Base-by-base conservation (phyloP, 2,113 vertebrate species). In the Herpailurus yagouaroundi region DNA sequence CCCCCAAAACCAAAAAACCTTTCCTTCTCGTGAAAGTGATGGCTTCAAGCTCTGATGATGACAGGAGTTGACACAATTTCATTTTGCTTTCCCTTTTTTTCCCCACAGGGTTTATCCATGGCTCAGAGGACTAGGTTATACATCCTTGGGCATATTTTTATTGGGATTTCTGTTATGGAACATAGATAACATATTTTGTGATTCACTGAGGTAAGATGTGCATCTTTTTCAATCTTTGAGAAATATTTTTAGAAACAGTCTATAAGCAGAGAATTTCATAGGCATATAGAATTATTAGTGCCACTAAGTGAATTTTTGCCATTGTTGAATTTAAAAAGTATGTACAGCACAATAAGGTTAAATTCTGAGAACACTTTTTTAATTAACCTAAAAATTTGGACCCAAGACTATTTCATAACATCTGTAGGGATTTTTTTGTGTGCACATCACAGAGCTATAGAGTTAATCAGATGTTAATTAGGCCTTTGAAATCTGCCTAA, bases 161-260 rank as follows among this genome's bases (percentile, higher is more conserved):
- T 98, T 99, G 96, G 99, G 99, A 68, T 99, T 99, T 98, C 95
- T 99, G 14, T 99, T 99, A 66, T 99, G 99, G 99, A 99, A 99
- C 96, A 98, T 99, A 84, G 99, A 99, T 99, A 99, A 99, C 94
- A 99, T 99, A 96, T 99, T 99, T 98, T 99, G 99, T 98, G 99
- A 99, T 96, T 99, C 99, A 71, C 97, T 99, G 89, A 99, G 99
- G 99, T 99, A 97, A 98, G 99, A 95, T 94, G 55, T 69, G 88
- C 21, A 60, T 60, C 57, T 60, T 95, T 96, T 97, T 97, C 16
- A 92, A 48, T 90, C 15, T 86, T 86, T 84, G 60, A 96, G 1
- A 85, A 60, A 3, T 90, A 88, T 7, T 38, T 87, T 91, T 91
- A 33, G 63, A 95, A 64, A 11, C 88, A 81, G 16, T 52, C 27